phyloP scores from a whole-genome alignment of 2,797 vertebrate genomes.

The Phrynocephalus forsythii region DNA sequence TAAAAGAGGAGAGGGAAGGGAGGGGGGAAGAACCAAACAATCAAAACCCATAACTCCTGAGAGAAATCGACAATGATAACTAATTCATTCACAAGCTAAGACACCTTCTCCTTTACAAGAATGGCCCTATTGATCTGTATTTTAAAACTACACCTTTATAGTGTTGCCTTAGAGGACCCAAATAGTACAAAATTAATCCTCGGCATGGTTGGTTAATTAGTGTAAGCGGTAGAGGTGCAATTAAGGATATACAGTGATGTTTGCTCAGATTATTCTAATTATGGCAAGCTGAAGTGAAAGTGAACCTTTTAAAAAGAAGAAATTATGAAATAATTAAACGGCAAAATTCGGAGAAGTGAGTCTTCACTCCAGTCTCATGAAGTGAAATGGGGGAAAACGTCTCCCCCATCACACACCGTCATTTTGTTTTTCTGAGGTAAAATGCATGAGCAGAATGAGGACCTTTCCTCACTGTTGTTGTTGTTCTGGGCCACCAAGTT shows the following conservation, averaged over 20 bases:
- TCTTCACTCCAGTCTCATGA: not conserved
- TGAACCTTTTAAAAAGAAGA: not conserved
- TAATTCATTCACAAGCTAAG: slow-evolving; percentile 33
- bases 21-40: slow-evolving; percentile 45
- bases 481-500: too few relatives aligned
- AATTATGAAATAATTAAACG: not conserved
- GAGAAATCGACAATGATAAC: slow-evolving; percentile 53
- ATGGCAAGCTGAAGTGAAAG: not conserved
- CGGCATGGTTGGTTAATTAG: not conserved
- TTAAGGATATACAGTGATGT: not conserved
- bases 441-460: not conserved
- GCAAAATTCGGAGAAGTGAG: not conserved
- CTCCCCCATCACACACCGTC: too few relatives aligned
- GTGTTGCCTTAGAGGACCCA: not conserved
- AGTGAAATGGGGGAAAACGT: not conserved
- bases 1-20: slow-evolving; percentile 40
- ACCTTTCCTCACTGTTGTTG: too few relatives aligned
- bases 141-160: not conserved
- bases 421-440: not conserved
- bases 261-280: not conserved
- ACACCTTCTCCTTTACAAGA: not conserved
- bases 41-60: slow-evolving; percentile 45
- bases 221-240: not conserved
- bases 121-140: not conserved
- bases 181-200: not conserved